Percentiles rank a stretch among this genome's conserved stretches.
These are phyloP conservation scores for Dorcus parallelipipedus DNA, from an alignment of 2,888 invertebrate genomes.

Conservation along the genomic window DNA sequence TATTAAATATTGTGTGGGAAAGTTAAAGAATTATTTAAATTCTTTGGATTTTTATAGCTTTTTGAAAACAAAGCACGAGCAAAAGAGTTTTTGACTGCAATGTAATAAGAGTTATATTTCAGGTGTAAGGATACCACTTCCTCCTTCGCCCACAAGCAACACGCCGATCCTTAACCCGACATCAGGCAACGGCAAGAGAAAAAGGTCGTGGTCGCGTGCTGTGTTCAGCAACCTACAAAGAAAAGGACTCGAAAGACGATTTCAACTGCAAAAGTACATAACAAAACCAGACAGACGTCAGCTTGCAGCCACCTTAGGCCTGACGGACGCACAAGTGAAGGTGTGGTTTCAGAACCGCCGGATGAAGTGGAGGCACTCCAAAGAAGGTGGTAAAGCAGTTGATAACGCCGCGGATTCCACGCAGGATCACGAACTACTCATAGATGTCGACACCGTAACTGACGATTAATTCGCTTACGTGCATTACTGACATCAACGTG, in stretches of 20 bases:
- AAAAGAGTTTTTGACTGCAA: too few species aligned
- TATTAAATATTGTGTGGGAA: too few species aligned
- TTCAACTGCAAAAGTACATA: conserved; percentile 93
- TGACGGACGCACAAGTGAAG: conserved; percentile 93
- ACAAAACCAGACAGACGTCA: conserved; percentile 92
- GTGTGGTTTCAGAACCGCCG: conserved; percentile 85
- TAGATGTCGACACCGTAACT: conserved; percentile 46
- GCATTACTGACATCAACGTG: too few species aligned
- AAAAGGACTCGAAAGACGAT: conserved; percentile 89
- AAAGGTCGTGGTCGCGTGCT: conserved; percentile 92
- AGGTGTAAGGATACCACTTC: conserved; percentile 38
- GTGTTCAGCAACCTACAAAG: conserved; percentile 92
- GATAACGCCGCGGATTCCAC: conserved; percentile 40
- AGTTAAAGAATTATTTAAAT: too few species aligned
- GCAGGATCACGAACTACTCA: conserved; percentile 44
- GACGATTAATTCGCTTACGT: conserved; percentile 27
- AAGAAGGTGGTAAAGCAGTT: conserved; percentile 38
- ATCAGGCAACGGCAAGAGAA: conserved; percentile 58
- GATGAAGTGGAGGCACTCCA: conserved; percentile 51
- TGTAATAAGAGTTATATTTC: conserved; percentile 19
- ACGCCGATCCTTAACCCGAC: conserved; percentile 28
- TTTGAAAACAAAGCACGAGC: too few species aligned
- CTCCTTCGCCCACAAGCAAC: conserved; percentile 30
- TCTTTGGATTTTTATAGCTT: too few species aligned
- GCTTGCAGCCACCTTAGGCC: conserved; percentile 84